phyloP scores from a whole-genome alignment of 1,140 invertebrate species.

The Penaeus indicus region DNA sequence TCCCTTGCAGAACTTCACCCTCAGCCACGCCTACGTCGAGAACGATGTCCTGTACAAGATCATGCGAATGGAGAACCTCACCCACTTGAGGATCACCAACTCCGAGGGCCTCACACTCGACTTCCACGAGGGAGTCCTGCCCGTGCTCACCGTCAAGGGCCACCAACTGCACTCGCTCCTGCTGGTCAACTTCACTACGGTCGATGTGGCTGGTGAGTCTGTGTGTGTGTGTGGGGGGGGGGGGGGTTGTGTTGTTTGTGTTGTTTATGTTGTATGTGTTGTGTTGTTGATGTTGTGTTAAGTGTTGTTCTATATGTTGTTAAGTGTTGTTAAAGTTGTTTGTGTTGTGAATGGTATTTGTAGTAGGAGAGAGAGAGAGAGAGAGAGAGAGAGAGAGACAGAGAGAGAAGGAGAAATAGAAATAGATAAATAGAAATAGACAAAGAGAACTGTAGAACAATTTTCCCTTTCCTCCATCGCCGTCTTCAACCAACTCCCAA shows the following conservation, averaged over 20 bases:
- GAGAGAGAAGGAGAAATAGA: no score
- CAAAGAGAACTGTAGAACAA: no score
- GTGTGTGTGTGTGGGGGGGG: neutral
- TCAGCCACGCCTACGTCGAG: slow-evolving; percentile 68
- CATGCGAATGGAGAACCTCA: slow-evolving; percentile 69
- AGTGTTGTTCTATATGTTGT: no score
- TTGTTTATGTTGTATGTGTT: neutral
- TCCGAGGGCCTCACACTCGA: slow-evolving; percentile 68
- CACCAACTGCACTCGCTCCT: slow-evolving; percentile 68
- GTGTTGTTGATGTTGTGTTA: neutral
- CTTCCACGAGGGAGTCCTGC: slow-evolving; percentile 70
- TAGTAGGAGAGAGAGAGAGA: no score
- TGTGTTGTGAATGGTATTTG: neutral
- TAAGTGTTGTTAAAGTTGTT: no score
- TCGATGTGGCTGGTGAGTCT: slow-evolving; percentile 66
- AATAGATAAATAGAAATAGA: no score
- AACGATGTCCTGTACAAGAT: slow-evolving; percentile 69
- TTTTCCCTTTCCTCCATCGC: no score
- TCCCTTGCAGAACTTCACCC: slow-evolving; percentile 56
- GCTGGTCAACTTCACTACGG: slow-evolving; percentile 68
- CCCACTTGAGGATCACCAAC: slow-evolving; percentile 68
- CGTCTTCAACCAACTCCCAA: no score
- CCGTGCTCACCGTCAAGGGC: slow-evolving; percentile 69
- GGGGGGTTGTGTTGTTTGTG: neutral
- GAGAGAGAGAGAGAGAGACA: no score